Base-by-base conservation (phyloP, 2,888 invertebrate species). In the Calameuta filiformis region DNA sequence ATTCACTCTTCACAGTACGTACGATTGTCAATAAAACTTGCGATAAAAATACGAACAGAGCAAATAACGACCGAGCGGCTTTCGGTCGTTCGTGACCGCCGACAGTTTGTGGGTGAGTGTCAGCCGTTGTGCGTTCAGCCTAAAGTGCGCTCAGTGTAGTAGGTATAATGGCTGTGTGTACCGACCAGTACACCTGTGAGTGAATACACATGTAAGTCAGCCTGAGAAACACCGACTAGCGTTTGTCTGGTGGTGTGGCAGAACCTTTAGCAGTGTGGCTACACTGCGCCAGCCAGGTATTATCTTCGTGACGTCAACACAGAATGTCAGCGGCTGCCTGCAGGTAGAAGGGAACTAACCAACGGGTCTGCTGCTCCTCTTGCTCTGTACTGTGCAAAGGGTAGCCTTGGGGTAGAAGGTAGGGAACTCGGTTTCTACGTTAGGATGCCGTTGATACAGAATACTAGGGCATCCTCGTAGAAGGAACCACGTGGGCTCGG, bases 81-180 rank as follows among this genome's bases (percentile, higher is more conserved):
- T 71, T 34, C 71, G 31, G 30, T 71, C 71, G 71, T 71, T 71
- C 71, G 71, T 33, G 71, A 71, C 71, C 79, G 78, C 76, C 80
- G 79, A 79, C 80, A 80, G 82, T 82, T 83, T 79, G 81, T 81
- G 78, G 78, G 77, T 82, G 82, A 83, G 81, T 81, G 79, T 79
- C 75, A 76, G 73, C 78, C 80, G 77, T 79, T 77, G 80, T 81
- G 80, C 74, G 80, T 74, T 73, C 40, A 76, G 80, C 77, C 73
- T 76, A 74, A 79, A 76, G 71, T 71, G 34, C 71, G 71, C 33
- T 71, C 71, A 31, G 15, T 71, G 71, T 71, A 71, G 71, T 71
- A 34, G 71, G 71, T 71, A 15, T 71, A 31, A 34, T 34, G 12
- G 71, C 71, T 33, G 71, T 71, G 31, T 34, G 71, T 71, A 71